Conservation (phyloP, 30 jellyfish, hydroid and myxozoan species). For the Haliclystus octoradiatus region DNA sequence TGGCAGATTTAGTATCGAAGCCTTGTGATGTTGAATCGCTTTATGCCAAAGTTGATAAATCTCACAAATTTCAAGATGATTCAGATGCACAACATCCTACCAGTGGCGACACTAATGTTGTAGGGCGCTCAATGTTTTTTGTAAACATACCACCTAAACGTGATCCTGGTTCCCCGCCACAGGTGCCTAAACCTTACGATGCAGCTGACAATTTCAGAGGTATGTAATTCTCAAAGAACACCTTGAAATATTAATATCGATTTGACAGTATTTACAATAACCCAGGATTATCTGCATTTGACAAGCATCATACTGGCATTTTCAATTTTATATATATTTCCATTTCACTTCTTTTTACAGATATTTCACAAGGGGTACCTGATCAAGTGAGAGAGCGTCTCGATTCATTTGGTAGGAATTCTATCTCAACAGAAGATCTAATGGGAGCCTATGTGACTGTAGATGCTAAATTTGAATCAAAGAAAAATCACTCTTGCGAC, state of each 20-base stretch:
- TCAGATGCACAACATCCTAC: not conserved
- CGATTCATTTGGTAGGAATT: not conserved
- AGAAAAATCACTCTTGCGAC: not conserved
- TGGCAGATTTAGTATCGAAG: constrained; percentile 8
- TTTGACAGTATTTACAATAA: no score
- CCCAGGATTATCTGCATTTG: no score
- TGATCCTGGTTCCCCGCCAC: constrained; percentile 31
- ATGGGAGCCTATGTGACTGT: not conserved
- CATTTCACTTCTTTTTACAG: no score
- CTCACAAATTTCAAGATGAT: not conserved
- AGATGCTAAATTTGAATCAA: not conserved
- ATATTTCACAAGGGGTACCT: not conserved
- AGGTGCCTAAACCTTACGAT: constrained; percentile 27
- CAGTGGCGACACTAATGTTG: not conserved
- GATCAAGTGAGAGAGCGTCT: not conserved
- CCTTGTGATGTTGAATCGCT: not conserved
- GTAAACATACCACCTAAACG: constrained; percentile 28
- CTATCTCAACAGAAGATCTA: not conserved
- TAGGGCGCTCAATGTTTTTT: constrained; percentile 39
- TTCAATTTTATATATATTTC: no score
- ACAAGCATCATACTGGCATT: no score
- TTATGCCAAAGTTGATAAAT: not conserved
- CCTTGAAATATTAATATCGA: no score
- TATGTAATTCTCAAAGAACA: no score
- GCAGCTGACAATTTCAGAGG: no score